These are phyloP conservation scores for Drosophila dunni DNA, from an alignment of 1,140 invertebrate genomes.

Conservation along the genomic window DNA sequence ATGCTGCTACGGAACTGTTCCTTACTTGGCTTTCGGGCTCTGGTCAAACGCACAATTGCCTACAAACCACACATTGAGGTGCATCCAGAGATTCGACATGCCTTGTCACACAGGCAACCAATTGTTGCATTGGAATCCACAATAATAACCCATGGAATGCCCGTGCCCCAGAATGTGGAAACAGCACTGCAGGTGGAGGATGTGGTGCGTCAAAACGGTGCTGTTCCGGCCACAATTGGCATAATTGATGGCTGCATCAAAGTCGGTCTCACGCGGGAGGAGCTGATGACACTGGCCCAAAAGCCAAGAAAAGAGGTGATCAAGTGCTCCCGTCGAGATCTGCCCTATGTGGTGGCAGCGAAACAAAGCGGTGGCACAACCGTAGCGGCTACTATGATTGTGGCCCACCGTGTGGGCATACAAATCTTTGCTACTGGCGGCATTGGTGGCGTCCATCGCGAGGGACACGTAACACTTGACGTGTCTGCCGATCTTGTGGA, in stretches of 20 bases:
- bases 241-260: constrained; percentile 93
- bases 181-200: constrained; percentile 94
- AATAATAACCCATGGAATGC: constrained; percentile 99
- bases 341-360: constrained; percentile 91
- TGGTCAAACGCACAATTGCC: background rate
- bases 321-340: constrained; percentile 95
- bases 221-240: constrained; percentile 97
- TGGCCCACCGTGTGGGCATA: constrained; percentile 92
- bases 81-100: constrained; percentile 67
- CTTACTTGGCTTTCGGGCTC: background rate
- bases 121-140: constrained; percentile 98
- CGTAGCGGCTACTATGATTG: constrained; percentile 96
- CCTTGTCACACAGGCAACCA: constrained; percentile 57
- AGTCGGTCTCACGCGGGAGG: constrained; percentile 89
- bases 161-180: constrained; percentile 95
- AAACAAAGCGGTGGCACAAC: constrained; percentile 96
- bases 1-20: constrained; percentile 26
- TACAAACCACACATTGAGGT: constrained; percentile 52
- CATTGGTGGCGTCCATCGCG: constrained; percentile 97
- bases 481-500: constrained; percentile 98
- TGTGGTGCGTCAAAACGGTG: constrained; percentile 90
- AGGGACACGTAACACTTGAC: constrained; percentile 93
- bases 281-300: constrained; percentile 88
- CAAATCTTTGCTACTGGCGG: constrained; percentile 97
- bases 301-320: constrained; percentile 82